These are phyloP conservation scores for Sceliomorpha sp. DNA, from an alignment of 2,888 invertebrate genomes.

Conservation along the genomic window DNA sequence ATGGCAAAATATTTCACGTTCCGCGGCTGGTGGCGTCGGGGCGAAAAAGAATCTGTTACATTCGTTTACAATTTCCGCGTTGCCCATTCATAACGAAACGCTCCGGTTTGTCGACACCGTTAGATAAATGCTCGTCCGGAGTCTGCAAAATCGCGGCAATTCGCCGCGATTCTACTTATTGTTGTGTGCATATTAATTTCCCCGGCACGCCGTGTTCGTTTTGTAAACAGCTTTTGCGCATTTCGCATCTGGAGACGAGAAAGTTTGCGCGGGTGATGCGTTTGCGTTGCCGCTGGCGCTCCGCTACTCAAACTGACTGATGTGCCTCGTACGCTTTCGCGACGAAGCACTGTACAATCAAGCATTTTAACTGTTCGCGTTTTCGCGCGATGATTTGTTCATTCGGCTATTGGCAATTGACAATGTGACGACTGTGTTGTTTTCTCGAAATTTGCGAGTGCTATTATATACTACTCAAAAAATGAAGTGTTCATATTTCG, in stretches of 20 bases:
- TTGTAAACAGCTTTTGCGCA: conserved; percentile 27
- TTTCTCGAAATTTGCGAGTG: too few relatives aligned
- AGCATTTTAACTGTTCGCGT: too few relatives aligned
- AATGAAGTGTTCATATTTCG: too few relatives aligned
- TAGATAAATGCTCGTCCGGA: conserved; percentile 51
- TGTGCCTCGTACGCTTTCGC: too few relatives aligned
- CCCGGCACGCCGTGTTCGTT: conserved; percentile 20
- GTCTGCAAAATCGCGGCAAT: conserved; percentile 24
- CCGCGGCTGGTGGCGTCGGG: conserved; percentile 5
- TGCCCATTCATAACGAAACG: conserved; percentile 44
- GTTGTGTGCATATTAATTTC: conserved; percentile 60
- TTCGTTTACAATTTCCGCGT: conserved; percentile 18
- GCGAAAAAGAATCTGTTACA: conserved; percentile 13
- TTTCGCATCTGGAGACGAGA: conserved; percentile 6
- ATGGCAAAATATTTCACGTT: conserved; percentile 16
- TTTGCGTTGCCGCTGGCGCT: conserved; percentile 15
- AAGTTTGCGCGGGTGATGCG: conserved; percentile 24
- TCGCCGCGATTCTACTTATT: conserved; percentile 58
- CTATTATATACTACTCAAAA: too few relatives aligned
- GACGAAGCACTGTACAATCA: too few relatives aligned
- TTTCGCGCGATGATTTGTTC: too few relatives aligned
- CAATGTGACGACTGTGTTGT: too few relatives aligned
- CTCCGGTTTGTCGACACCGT: conserved; percentile 51
- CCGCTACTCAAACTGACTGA: conserved; percentile 13
- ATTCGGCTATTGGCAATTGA: too few relatives aligned